phyloP scores from a whole-genome alignment of 1,140 invertebrate genomes.

The Meloidogyne exigua region DNA sequence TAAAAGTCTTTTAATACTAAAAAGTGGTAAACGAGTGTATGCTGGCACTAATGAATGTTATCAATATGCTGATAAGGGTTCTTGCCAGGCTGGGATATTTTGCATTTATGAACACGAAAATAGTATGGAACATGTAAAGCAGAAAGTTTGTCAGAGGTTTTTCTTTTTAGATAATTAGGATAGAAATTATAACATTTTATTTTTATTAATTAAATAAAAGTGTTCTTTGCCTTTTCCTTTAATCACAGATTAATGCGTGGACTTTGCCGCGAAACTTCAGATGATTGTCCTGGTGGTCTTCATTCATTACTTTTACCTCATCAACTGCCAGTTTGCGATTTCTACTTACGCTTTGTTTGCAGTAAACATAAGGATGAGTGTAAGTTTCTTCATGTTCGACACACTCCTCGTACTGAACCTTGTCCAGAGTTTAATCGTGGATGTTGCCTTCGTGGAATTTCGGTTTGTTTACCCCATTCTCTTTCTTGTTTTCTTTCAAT shows the following conservation, averaged over 20 bases:
- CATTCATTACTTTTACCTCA: constrained; percentile 32
- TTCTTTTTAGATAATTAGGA: too few species aligned
- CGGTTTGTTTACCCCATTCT: constrained; percentile 36
- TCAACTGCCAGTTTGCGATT: constrained; percentile 49
- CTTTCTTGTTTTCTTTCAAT: not conserved
- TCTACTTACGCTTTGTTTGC: constrained; percentile 38
- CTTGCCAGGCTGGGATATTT: constrained; percentile 35
- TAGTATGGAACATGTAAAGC: constrained; percentile 28
- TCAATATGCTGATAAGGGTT: constrained; percentile 33
- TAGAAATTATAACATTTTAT: too few species aligned
- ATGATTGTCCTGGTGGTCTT: constrained; percentile 32
- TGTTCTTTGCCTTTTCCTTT: not conserved
- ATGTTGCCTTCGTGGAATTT: constrained; percentile 36
- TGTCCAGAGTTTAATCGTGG: constrained; percentile 43
- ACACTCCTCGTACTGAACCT: constrained; percentile 29
- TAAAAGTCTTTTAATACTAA: constrained; percentile 33
- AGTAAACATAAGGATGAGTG: constrained; percentile 37
- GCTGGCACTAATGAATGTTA: constrained; percentile 43
- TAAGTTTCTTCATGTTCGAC: constrained; percentile 49
- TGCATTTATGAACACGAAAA: constrained; percentile 40
- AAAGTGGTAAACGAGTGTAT: constrained; percentile 43
- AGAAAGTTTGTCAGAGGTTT: constrained; percentile 33
- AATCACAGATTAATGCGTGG: constrained; percentile 39
- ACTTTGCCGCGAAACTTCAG: constrained; percentile 43
- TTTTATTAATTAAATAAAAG: too few species aligned